Conservation (phyloP, 2,888 invertebrate species). For the Dynastes maya region DNA sequence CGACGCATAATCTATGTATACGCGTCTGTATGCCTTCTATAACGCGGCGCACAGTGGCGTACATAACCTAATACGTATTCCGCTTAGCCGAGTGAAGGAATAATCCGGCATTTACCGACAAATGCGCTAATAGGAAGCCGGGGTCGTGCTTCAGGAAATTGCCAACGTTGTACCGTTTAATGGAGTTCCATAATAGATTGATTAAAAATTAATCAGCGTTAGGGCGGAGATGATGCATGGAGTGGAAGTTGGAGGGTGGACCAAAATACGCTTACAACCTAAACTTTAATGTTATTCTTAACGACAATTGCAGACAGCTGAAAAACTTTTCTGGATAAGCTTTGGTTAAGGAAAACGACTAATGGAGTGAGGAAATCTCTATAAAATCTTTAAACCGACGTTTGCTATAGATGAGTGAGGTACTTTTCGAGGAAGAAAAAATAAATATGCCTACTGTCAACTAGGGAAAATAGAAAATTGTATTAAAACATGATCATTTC, state of each 20-base stretch:
- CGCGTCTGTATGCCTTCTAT: not conserved
- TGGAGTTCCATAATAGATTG: constrained; percentile 38
- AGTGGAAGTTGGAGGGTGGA: not conserved
- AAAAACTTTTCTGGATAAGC: not conserved
- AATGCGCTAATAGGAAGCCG: constrained; percentile 40
- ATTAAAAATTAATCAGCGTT: constrained; percentile 40
- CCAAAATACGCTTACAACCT: not conserved
- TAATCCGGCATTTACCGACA: constrained; percentile 43
- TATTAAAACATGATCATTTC: no score
- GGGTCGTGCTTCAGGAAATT: constrained; percentile 38
- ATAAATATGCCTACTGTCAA: no score
- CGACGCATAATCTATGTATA: not conserved
- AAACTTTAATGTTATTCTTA: not conserved
- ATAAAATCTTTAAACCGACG: no score
- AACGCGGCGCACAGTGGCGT: not conserved
- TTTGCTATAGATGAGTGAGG: no score
- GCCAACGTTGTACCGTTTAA: constrained; percentile 28
- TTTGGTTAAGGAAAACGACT: no score
- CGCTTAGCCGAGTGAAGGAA: not conserved
- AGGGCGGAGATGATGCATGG: constrained; percentile 4
- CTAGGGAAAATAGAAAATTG: no score
- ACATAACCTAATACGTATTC: not conserved
- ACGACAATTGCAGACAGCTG: not conserved
- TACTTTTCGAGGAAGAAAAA: no score
- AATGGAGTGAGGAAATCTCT: no score